Evolutionary conservation across 2,113 vertebrate genomes (phyloP), one percentile per base, ranked within the genome.

Genomic region (Passer montanus): DNA sequence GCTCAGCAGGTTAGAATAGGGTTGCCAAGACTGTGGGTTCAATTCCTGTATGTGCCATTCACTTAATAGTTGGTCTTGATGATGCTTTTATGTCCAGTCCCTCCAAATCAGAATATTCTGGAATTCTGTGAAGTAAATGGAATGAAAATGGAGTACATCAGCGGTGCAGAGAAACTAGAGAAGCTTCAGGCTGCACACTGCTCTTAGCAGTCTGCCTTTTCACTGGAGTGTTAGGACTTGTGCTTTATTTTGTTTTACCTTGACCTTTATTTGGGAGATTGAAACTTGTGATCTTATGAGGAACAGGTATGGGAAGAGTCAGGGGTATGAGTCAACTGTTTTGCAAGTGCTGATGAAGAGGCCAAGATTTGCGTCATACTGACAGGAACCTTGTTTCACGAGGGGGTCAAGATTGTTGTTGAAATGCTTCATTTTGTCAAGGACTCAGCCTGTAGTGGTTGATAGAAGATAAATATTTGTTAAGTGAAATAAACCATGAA

Each of bases 281-380:
- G n/a, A 82, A 91, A 62, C 73, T 68, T 93, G 63, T 27, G n/a
- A 72, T 93, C 46, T 81, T 89, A 79, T 30, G 66, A 96, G 21
- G 69, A 91, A 66, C 64, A 81, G 69, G 50, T 77, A 88, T 44
- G 64, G 84, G 82, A 93, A 96, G 81, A 94, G 56, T 63, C 72
- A 90, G 59, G 76, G 82, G 64, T 56, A 64, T 90, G 91, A 97
- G 80, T 96, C 93, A 96, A 90, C 63, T 74, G 9, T 94, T 95
- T 95, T 95, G 87, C 60, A 96, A 96, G 89, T 88, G 87, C 72
- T 93, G 89, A 82, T 91, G 94, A 93, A 95, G 91, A 94, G 91
- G 84, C 56, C 81, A 84, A 89, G 82, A 94, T 96, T 94, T 97
- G 95, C 66, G 16, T 95, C 96, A 95, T 46, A 50, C 66, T 43